A percentile compares a stretch with the other conserved stretches of the same genome.
Evolutionary conservation across 2,888 invertebrate species (phyloP).

Genomic region (Parnassius glacialis): DNA sequence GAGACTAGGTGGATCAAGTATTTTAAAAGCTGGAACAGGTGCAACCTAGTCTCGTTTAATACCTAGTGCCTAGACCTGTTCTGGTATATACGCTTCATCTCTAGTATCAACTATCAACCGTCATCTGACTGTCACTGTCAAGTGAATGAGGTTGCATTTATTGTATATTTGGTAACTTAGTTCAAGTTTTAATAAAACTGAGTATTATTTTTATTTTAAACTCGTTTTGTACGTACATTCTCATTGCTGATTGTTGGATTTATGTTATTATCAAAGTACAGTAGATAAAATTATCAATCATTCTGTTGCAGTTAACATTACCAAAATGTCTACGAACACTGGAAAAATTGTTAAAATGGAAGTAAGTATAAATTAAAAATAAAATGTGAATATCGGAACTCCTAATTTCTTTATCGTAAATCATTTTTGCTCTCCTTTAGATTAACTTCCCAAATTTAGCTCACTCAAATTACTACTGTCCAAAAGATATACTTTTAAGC

Average conservation of each 20-base stretch:
- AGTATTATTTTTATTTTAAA: conserved; percentile 7
- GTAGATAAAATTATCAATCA: conserved; percentile 2
- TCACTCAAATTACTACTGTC: too few relatives aligned
- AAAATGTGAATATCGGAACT: too few relatives aligned
- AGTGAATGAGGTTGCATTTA: conserved; percentile 26
- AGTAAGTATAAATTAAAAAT: conserved; percentile 54
- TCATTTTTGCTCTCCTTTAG: too few relatives aligned
- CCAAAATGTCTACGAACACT: conserved; percentile 37
- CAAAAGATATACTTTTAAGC: too few relatives aligned
- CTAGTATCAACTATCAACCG: too few relatives aligned
- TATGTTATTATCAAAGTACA: conserved; percentile 28
- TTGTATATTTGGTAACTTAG: conserved; percentile 13
- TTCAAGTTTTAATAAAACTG: neutral
- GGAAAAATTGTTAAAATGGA: conserved; percentile 82
- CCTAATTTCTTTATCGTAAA: too few relatives aligned
- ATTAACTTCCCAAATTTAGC: too few relatives aligned
- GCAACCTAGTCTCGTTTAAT: too few relatives aligned
- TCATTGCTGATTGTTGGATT: neutral
- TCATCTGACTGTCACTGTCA: conserved; percentile 2
- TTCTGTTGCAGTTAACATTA: conserved; percentile 16
- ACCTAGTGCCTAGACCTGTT: too few relatives aligned
- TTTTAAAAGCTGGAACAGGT: too few relatives aligned
- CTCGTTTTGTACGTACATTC: conserved; percentile 1
- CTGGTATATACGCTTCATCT: too few relatives aligned
- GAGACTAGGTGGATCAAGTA: too few relatives aligned